A percentile compares a stretch with the other conserved stretches of the same genome.
Conservation (phyloP, 2,888 invertebrate genomes). For the Lochmaea capreae region DNA sequence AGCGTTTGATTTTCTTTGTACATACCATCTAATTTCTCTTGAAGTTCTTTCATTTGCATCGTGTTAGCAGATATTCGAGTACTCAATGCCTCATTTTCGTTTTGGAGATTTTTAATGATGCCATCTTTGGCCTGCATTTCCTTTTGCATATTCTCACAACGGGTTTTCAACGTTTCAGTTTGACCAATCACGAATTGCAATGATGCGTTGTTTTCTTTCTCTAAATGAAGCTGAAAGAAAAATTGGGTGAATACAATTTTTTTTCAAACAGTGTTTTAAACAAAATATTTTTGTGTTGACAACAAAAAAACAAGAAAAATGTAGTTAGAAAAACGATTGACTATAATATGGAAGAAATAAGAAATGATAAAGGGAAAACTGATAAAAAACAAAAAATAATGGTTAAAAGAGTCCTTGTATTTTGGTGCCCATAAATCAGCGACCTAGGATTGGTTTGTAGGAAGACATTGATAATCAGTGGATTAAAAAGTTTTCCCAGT, state of each 20-base stretch:
- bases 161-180: conserved; percentile 43
- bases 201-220: conserved; percentile 53
- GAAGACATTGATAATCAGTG: too few species aligned
- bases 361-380: too few species aligned
- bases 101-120: conserved; percentile 47
- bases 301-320: neutral
- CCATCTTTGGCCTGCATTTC: conserved; percentile 52
- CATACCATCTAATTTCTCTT: conserved; percentile 44
- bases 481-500: too few species aligned
- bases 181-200: conserved; percentile 53
- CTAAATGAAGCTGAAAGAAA: conserved; percentile 50
- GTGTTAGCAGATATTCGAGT: conserved; percentile 44
- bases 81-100: conserved; percentile 49
- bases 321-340: too few species aligned
- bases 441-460: too few species aligned
- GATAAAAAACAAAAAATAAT: too few species aligned
- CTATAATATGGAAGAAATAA: too few species aligned
- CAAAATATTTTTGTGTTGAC: too few species aligned
- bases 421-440: too few species aligned
- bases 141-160: conserved; percentile 46
- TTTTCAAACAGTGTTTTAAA: too few species aligned
- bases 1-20: conserved; percentile 47
- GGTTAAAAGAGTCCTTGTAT: too few species aligned
- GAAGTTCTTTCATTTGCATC: conserved; percentile 47
- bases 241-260: conserved; percentile 16